Base-by-base conservation (phyloP, 2,888 invertebrate genomes). In the Cheilosia impressa region DNA sequence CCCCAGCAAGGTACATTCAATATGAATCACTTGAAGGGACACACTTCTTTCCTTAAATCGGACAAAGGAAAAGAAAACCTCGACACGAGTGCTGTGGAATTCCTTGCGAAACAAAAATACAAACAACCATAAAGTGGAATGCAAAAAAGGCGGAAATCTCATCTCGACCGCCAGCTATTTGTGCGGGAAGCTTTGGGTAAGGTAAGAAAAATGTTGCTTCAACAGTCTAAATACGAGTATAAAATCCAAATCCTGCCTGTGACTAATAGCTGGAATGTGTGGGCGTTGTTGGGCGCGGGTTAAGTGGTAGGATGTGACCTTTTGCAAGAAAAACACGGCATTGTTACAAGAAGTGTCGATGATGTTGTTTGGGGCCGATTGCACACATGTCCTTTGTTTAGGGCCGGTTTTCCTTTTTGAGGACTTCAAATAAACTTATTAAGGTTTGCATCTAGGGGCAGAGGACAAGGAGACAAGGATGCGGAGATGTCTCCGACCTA, bases 351-450 rank as follows among this genome's bases (percentile, higher is more conserved):
- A 41, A 31, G 50, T 52, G 27, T 38, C 31, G 15, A 50, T 41
- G 60, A 62, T 72, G 60, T 52, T 41, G 52, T 62, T 62, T 72
- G 38, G 72, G 72, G 60, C 52, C 60, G 62, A 62, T 53, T 52
- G 60, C 60, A 47, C 47, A 72, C 60, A 52, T 52, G 52, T 41
- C 60, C 60, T 60, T 60, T 58, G 50, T 38, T 41, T 47, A 19
- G 60, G 22, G 50, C n/a, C 4, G 9, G 1, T 41, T 41, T 45
- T 43, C 1, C 2, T 17, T 62, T 38, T 38, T 1, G 0, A 9
- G 24, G 24, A 47, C 19, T 31, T 63, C 15, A 31, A 22, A 34
- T 65, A 24, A 50, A 4, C 9, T 19, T 34, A 65, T 10, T 38
- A 10, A 43, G 38, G 22, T 34, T 47, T 60, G 10, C 13, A 17